Evolutionary conservation across 2,888 invertebrate species (phyloP), one percentile per base, ranked within the genome.

Genomic region (Pegoplata infirma): DNA sequence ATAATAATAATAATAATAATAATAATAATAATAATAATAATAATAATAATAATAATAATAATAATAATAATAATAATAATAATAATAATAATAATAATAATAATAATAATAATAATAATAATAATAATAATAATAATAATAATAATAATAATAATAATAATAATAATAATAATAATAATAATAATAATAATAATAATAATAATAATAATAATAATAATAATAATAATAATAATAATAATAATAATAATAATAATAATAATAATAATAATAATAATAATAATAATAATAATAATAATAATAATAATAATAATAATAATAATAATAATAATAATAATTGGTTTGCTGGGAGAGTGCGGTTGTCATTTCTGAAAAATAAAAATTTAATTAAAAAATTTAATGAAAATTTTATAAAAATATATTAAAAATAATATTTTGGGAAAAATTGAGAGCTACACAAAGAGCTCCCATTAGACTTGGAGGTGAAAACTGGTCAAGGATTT

Each of bases 21-120:
- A n/a, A n/a, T n/a, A n/a, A n/a, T n/a, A n/a, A n/a, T n/a, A n/a
- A n/a, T n/a, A n/a, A n/a, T n/a, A n/a, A n/a, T n/a, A n/a, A n/a
- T n/a, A n/a, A n/a, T n/a, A n/a, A n/a, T n/a, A n/a, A n/a, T n/a
- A n/a, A n/a, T n/a, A n/a, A n/a, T n/a, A n/a, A n/a, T n/a, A n/a
- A n/a, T n/a, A n/a, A n/a, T 44, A 44, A n/a, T 44, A 44, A 44
- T 44, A 44, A 44, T 44, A 44, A 44, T 44, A 44, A 44, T 44
- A 44, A 44, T 44, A 44, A 44, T 44, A 44, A 44, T 44, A 44
- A 44, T 44, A 44, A 44, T 44, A 44, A 44, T 44, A 44, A 44
- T 44, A 44, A 44, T 44, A 44, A 44, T 44, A 44, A 44, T 44
- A 44, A 44, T 44, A 44, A 44, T 44, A 44, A 44, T 44, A 44